Percentiles rank a stretch among this genome's conserved stretches.
phyloP scores from a whole-genome alignment of 2,888 invertebrate genomes.

The Eristalis pertinax region DNA sequence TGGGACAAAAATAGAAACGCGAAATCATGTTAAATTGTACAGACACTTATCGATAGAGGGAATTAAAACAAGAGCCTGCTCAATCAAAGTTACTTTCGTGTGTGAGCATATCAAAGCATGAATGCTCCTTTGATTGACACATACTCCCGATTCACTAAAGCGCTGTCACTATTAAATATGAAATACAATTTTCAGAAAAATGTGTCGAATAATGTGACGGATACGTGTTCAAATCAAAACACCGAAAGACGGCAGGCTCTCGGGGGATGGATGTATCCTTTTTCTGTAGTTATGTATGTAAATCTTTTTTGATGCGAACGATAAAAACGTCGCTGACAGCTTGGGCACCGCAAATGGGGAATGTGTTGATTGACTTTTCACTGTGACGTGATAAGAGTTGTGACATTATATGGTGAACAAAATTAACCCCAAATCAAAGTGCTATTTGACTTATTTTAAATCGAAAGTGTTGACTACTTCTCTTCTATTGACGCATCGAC shows the following conservation, averaged over 20 bases:
- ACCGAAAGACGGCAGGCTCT: conserved; percentile 4
- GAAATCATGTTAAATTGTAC: conserved; percentile 7
- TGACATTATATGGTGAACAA: not conserved
- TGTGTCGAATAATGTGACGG: conserved; percentile 27
- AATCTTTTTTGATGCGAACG: not conserved
- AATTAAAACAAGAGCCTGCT: conserved; percentile 24
- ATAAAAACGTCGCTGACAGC: not conserved
- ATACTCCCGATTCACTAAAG: conserved; percentile 29
- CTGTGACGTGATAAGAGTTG: not conserved
- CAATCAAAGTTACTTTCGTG: conserved; percentile 17
- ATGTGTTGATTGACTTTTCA: not conserved
- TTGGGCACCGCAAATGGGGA: not conserved
- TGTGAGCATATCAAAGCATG: not conserved
- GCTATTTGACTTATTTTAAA: not conserved
- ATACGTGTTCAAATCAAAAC: conserved; percentile 24
- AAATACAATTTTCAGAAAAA: conserved; percentile 11
- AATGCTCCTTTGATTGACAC: conserved; percentile 35
- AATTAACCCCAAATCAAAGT: not conserved
- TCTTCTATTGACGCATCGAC: too few relatives aligned
- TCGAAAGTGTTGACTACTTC: not conserved
- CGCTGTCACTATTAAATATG: conserved; percentile 13
- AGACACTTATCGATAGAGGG: conserved; percentile 16
- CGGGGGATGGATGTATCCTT: not conserved
- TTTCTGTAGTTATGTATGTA: not conserved
- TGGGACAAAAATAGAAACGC: conserved; percentile 16